Evolutionary conservation across 2,797 vertebrate species (phyloP).

Genomic region (Phrynocephalus vlangalii): DNA sequence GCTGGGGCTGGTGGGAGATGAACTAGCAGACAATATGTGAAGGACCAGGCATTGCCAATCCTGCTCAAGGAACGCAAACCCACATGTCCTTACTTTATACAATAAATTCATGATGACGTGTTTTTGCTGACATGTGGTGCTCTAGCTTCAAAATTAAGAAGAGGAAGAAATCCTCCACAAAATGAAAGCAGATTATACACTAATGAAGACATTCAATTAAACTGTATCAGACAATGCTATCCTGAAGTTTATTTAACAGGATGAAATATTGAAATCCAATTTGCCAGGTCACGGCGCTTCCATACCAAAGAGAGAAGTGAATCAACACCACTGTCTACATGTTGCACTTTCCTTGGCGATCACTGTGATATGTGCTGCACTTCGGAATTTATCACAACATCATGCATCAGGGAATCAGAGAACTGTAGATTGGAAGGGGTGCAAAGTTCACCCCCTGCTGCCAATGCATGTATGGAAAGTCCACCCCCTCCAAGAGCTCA

Average conservation of each 20-base stretch:
- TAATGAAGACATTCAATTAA: background rate
- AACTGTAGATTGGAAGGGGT: too few relatives aligned
- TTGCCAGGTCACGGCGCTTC: too few relatives aligned
- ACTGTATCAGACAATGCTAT: background rate
- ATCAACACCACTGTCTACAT: background rate
- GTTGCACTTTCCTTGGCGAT: background rate
- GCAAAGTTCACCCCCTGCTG: too few relatives aligned
- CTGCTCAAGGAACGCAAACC: too few relatives aligned
- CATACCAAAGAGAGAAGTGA: background rate
- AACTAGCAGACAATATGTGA: background rate
- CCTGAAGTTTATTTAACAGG: background rate
- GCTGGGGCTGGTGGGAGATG: background rate
- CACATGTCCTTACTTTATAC: background rate
- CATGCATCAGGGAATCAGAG: too few relatives aligned
- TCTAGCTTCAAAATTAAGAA: background rate
- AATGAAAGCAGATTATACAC: background rate
- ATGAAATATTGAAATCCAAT: too few relatives aligned
- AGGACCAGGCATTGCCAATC: background rate
- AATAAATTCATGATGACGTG: background rate
- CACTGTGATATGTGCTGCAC: background rate
- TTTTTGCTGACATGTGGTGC: background rate
- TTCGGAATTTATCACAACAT: background rate
- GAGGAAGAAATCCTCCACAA: background rate
- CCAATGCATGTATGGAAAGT: too few relatives aligned
- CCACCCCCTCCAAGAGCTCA: too few relatives aligned